Evolutionary conservation across 1,140 invertebrate genomes (phyloP).

Genomic region (Zaprionus inermis): DNA sequence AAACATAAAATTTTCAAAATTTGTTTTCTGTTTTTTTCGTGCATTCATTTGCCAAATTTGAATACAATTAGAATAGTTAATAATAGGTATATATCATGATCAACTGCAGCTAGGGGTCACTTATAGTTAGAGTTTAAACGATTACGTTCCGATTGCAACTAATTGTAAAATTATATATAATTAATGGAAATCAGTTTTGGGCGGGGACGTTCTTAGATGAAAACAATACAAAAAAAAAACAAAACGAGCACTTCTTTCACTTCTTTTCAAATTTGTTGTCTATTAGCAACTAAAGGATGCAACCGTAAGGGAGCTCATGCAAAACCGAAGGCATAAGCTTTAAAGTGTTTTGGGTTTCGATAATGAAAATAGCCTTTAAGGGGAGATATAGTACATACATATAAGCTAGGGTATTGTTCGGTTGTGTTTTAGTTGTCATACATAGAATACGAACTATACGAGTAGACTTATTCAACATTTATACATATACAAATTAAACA

Average conservation of each 20-base stretch:
- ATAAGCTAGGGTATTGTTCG: conserved; percentile 33
- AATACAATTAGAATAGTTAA: conserved; percentile 11
- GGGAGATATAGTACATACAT: conserved; percentile 28
- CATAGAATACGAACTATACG: conserved; percentile 27
- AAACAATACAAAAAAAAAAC: conserved; percentile 14
- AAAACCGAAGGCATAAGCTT: conserved; percentile 50
- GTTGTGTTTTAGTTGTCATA: conserved; percentile 21
- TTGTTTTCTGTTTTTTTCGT: conserved; percentile 34
- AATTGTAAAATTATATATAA: conserved; percentile 44
- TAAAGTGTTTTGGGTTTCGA: conserved; percentile 27
- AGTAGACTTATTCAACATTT: conserved; percentile 68
- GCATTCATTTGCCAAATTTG: conserved; percentile 7
- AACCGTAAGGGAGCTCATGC: conserved; percentile 39
- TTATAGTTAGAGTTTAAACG: conserved; percentile 13
- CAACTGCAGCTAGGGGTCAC: conserved; percentile 9
- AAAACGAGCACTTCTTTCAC: conserved; percentile 15
- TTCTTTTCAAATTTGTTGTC: conserved; percentile 7
- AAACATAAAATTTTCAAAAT: conserved; percentile 60
- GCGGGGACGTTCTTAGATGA: background rate
- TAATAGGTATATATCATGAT: conserved; percentile 17
- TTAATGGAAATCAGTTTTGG: conserved; percentile 16
- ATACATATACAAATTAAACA: conserved; percentile 68
- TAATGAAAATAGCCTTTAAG: background rate
- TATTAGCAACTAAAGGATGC: conserved; percentile 28
- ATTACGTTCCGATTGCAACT: conserved; percentile 38